Evolutionary conservation across 1,140 invertebrate species (phyloP).

Genomic region (Charaxes varanes): DNA sequence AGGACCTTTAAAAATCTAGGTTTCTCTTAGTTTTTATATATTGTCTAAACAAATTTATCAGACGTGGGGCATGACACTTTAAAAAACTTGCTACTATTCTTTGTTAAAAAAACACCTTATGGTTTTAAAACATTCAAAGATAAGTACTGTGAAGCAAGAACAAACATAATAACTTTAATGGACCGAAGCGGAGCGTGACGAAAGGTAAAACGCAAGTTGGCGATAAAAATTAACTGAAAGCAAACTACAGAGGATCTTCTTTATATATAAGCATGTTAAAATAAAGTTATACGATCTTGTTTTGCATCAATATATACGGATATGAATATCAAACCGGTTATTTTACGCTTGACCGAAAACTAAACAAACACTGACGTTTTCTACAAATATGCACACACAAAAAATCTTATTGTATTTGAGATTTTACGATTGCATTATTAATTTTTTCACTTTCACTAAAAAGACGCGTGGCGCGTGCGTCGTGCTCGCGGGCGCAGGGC

Average conservation of each 20-base stretch:
- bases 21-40: no score
- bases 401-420: constrained; percentile 1
- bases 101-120: no score
- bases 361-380: constrained; percentile 25
- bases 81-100: no score
- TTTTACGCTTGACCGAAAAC: neutral
- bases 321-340: constrained; percentile 8
- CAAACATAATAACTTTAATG: constrained; percentile 34
- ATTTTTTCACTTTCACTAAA: constrained; percentile 43
- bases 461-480: constrained; percentile 36
- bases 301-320: no score
- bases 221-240: no score
- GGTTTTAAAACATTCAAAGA: constrained; percentile 9
- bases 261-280: no score
- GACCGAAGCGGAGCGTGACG: constrained; percentile 35
- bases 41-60: no score
- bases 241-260: no score
- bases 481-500: constrained; percentile 50
- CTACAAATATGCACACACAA: constrained; percentile 20
- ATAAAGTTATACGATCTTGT: no score
- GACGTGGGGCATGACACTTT: no score
- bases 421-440: constrained; percentile 7
- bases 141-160: constrained; percentile 16
- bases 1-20: no score
- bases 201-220: constrained; percentile 27